phyloP scores from a whole-genome alignment of 2,113 vertebrate genomes.

The Rattus norvegicus region GRCr8 NC_086027.1:111174501-111175000 shows the following conservation, averaged over 20 bases:
- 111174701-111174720: neutral
- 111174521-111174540: neutral
- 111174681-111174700: neutral
- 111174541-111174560: neutral
- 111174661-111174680: neutral
- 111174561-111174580: neutral
- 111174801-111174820: too few relatives aligned
- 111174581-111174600: neutral
- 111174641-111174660: neutral
- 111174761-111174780: neutral
- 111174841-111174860: neutral
- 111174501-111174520: neutral
- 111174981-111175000: neutral
- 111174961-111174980: neutral
- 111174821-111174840: neutral
- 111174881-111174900: neutral
- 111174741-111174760: neutral
- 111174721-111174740: neutral
- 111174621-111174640: neutral
- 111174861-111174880: neutral
- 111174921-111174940: conserved; percentile 16
- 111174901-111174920: neutral
- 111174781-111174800: neutral
- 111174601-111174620: neutral
- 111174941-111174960: conserved; percentile 1